Base-by-base conservation (phyloP, 2,797 vertebrate genomes). In the Threskiornis aethiopicus region DNA sequence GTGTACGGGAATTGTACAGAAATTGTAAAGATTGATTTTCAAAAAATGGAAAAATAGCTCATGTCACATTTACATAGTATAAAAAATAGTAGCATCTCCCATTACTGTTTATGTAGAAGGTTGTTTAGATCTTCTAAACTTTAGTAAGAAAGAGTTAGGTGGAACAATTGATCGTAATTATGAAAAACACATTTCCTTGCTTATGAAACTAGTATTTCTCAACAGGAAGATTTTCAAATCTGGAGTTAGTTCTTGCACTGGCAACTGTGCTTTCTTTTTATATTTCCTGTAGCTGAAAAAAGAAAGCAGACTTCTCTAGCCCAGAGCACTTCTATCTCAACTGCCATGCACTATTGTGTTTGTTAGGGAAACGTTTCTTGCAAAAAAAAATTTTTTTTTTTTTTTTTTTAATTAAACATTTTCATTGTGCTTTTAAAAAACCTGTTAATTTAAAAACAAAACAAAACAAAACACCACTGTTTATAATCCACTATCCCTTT, bases 161-260 rank as follows among this genome's bases (percentile, higher is more conserved):
- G 47, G 20, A 80, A 93, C n/a, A 88, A 75, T 3, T 44, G 35
- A 83, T 67, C 5, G 0, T 37, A 61, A 78, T 71, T 91, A 49
- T 42, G 61, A 81, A 72, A 67, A 91, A 4, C 16, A 44, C 22
- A 70, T 39, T 73, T 92, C 10, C 37, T 78, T 14, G 2, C 57
- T 91, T 81, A 61, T 52, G 31, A 91, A 94, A 93, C 16, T 28
- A 84, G 10, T 70, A 71, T 88, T 96, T 94, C 83, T 88, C 72
- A 87, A 91, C 69, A 93, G 76, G 72, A 96, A 90, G 21, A 64
- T 51, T 90, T 95, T 87, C 6, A 86, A 84, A 76, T 82, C 77
- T 92, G 86, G 51, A 94, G 35, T 81, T 75, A 57, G 67, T 61
- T 95, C 65, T 88, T 80, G 13, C 52, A 61, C 44, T 91, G 79